phyloP scores from a whole-genome alignment of 2,797 vertebrate species.

The Paramormyrops hopkinsi region DNA sequence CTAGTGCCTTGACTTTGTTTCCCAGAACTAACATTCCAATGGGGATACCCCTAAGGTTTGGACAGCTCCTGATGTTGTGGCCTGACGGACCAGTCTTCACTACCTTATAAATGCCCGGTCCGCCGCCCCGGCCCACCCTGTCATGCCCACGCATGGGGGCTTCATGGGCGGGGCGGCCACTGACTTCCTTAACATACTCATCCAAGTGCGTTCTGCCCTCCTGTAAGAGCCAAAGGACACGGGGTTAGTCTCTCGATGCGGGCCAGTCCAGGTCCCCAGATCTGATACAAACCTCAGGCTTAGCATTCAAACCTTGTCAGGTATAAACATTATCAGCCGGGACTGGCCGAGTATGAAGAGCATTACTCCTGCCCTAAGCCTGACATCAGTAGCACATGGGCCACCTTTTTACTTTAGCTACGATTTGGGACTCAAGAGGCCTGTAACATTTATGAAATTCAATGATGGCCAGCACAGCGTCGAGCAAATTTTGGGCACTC shows the following conservation, averaged over 20 bases:
- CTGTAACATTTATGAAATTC: background rate
- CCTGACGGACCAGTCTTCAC: conserved; percentile 99
- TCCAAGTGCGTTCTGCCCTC: conserved; percentile 86
- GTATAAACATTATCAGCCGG: background rate
- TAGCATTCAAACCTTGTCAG: background rate
- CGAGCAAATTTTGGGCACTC: background rate
- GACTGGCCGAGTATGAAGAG: background rate
- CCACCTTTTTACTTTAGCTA: background rate
- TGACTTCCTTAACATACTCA: conserved; percentile 92
- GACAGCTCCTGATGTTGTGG: conserved; percentile 99
- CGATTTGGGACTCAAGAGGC: background rate
- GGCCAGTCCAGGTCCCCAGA: conserved; percentile 13
- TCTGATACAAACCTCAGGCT: background rate
- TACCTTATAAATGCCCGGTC: conserved; percentile 99
- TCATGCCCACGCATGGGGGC: conserved; percentile 82
- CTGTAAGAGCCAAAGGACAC: conserved; percentile 73
- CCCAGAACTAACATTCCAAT: conserved; percentile 99
- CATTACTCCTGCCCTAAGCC: background rate
- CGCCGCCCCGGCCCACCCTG: conserved; percentile 83
- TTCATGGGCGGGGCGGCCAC: conserved; percentile 85
- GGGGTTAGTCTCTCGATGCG: conserved; percentile 43
- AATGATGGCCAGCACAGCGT: background rate
- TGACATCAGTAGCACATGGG: background rate
- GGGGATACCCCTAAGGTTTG: conserved; percentile 99
- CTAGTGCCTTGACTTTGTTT: conserved; percentile 99